These are phyloP conservation scores for Dolichotis patagonum DNA, from an alignment of 2,113 vertebrate genomes.

Conservation along the genomic window DNA sequence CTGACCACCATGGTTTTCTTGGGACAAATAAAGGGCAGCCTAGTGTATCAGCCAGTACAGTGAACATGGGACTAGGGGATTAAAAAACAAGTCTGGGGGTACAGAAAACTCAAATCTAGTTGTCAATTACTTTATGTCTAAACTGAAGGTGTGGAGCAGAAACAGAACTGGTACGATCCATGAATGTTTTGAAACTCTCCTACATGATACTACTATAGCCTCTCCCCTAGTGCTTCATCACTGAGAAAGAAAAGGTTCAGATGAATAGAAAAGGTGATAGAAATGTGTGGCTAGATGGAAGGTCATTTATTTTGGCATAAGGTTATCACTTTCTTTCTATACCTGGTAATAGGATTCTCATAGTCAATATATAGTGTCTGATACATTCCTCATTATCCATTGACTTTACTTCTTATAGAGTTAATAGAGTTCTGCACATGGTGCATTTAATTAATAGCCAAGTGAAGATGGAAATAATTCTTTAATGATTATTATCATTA, in stretches of 20 bases:
- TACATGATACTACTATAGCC: neutral
- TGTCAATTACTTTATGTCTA: neutral
- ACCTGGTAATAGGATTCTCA: neutral
- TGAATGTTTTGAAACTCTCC: neutral
- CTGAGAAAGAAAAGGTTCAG: neutral
- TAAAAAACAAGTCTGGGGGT: neutral
- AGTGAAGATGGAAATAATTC: constrained; percentile 4
- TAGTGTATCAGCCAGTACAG: neutral
- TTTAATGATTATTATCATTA: constrained; percentile 64
- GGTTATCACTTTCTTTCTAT: neutral
- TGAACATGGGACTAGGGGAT: neutral
- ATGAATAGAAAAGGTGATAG: neutral
- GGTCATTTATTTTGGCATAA: neutral
- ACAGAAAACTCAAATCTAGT: neutral
- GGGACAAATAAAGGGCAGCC: neutral
- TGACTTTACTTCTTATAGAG: neutral
- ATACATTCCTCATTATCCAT: neutral
- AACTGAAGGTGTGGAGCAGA: neutral
- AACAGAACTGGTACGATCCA: neutral
- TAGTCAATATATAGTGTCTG: neutral
- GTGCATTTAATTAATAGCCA: constrained; percentile 57
- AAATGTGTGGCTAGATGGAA: neutral
- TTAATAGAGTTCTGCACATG: constrained; percentile 23
- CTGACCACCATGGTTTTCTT: neutral
- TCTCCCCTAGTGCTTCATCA: neutral